phyloP scores from a whole-genome alignment of 1,140 invertebrate species.

The Drosophila biarmipes region DNA sequence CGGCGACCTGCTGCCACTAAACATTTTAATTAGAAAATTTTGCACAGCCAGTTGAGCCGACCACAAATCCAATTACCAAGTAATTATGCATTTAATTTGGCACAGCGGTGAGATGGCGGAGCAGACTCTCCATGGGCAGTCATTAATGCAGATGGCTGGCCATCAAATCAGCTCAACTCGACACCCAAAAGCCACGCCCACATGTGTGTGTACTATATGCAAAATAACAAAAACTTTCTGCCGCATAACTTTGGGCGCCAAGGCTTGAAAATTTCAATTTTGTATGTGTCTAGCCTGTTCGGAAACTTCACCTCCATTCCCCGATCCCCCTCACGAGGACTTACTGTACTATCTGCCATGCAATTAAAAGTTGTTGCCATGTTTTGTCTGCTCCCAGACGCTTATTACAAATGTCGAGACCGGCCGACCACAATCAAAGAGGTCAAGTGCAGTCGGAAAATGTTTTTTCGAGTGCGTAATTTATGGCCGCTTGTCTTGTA shows the following conservation, averaged over 20 bases:
- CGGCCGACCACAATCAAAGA: conserved; percentile 64
- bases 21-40: conserved; percentile 82
- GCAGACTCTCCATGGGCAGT: conserved; percentile 36
- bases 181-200: conserved; percentile 16
- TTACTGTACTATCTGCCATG: conserved; percentile 42
- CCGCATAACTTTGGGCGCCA: conserved; percentile 41
- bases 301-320: background rate
- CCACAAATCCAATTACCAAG: conserved; percentile 81
- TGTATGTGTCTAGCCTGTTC: conserved; percentile 36
- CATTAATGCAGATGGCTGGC: conserved; percentile 51
- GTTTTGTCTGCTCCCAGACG: conserved; percentile 59
- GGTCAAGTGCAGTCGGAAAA: conserved; percentile 66
- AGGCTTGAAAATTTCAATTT: conserved; percentile 65
- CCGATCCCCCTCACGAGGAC: background rate
- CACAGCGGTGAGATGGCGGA: conserved; percentile 32
- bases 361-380: conserved; percentile 76
- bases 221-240: conserved; percentile 60
- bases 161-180: conserved; percentile 56
- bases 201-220: conserved; percentile 8
- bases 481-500: conserved; percentile 42
- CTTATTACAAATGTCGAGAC: conserved; percentile 74
- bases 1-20: conserved; percentile 50
- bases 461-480: conserved; percentile 43
- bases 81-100: conserved; percentile 81
- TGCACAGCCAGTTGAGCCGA: conserved; percentile 71